Base-by-base conservation (phyloP, 2,888 invertebrate species). In the Orthosia incerta region DNA sequence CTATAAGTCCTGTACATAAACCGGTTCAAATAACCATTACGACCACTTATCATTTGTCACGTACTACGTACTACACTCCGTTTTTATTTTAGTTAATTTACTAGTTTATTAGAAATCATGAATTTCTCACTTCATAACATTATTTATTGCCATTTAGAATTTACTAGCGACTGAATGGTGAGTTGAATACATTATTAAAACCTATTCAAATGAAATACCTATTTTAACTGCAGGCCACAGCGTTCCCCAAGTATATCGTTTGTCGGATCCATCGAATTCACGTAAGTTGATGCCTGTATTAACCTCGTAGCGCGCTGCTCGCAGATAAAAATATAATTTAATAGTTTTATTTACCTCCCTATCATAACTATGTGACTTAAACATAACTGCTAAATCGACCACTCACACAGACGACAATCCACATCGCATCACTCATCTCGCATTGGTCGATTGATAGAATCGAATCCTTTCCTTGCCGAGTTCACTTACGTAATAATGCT, bases 41-140 rank as follows among this genome's bases (percentile, higher is more conserved):
- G 16, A 31, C 11, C 9, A 15, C 26, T 23, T 56, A 45, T 31
- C 15, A 65, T 68, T 39, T 64, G 23, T 50, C 39, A 39, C 15
- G 45, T 39, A 48, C 4, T n/a, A 18, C 9, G 9, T 16, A 26
- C 18, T 15, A 16, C 2, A 18, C 18, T 46, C 4, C 12, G 2
- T 18, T 20, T 16, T 13, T 26, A 16, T 20, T 20, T 31, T 62
- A 39, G 13, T 23, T 50, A 31, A 16, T 15, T 39, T 23, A n/a
- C 31, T 13, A 31, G 20, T 71, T 20, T 48, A 68, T 48, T 50
- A 12, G 11, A 20, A 23, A 74, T 53, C 48, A 73, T 23, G 55
- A 13, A 55, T 56, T 48, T 48, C 53, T 74, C n/a, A 74, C 16
- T 23, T 73, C 73, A 55, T 61, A 55, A 55, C 18, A 31, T 55